phyloP scores from a whole-genome alignment of 2,888 invertebrate species.

The Drosophila koepferae region DNA sequence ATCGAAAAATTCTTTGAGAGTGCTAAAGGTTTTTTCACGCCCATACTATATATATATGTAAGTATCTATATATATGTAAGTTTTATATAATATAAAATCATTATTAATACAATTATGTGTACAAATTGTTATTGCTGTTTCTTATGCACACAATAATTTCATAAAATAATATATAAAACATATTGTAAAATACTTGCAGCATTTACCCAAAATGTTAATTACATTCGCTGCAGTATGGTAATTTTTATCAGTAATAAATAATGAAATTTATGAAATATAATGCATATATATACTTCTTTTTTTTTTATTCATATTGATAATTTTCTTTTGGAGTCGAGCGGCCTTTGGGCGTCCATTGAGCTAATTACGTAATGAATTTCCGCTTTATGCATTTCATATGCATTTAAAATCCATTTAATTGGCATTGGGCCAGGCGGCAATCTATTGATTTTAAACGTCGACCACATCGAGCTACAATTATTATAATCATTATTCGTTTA shows the following conservation, averaged over 20 bases:
- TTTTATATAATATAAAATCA: no score
- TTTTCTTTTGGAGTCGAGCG: background rate
- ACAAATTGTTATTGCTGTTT: no score
- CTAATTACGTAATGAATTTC: constrained; percentile 56
- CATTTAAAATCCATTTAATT: constrained; percentile 59
- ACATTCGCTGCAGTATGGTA: background rate
- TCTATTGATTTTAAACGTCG: constrained; percentile 62
- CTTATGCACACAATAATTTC: background rate
- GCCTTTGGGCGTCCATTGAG: constrained; percentile 12
- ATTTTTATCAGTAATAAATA: background rate
- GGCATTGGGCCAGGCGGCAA: constrained; percentile 45
- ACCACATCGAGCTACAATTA: constrained; percentile 43
- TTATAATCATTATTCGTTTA: constrained; percentile 55
- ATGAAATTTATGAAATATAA: background rate
- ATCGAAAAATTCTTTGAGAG: background rate
- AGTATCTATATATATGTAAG: no score
- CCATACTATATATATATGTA: no score
- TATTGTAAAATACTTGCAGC: background rate
- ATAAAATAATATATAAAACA: background rate
- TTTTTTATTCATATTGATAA: background rate
- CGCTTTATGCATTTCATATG: constrained; percentile 41
- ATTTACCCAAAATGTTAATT: constrained; percentile 1
- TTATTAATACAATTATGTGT: no score
- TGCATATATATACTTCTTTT: background rate
- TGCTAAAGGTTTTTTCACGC: no score